A percentile compares a stretch with the other conserved stretches of the same genome.
phyloP scores from a whole-genome alignment of 1,140 invertebrate genomes.

The Zaprionus vittiger region DNA sequence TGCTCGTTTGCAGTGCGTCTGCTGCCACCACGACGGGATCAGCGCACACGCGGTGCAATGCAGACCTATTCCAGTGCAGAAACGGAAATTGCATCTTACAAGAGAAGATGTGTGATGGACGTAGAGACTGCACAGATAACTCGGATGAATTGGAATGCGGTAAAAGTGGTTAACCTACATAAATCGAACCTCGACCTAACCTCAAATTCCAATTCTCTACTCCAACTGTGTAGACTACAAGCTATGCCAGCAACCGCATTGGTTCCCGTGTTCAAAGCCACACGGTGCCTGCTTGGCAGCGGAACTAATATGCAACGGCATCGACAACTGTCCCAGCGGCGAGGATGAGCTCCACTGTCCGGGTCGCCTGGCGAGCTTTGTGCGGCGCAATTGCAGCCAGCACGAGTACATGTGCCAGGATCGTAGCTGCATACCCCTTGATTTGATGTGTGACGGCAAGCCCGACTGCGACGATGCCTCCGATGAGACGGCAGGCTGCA shows the following conservation, averaged over 20 bases:
- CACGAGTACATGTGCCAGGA: slow-evolving; percentile 86
- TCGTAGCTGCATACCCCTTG: slow-evolving; percentile 87
- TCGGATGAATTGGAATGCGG: slow-evolving; percentile 89
- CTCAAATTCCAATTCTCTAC: slow-evolving; percentile 5
- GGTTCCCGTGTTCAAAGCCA: slow-evolving; percentile 74
- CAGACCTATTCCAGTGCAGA: slow-evolving; percentile 85
- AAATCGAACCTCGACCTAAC: background rate
- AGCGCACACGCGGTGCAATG: slow-evolving; percentile 67
- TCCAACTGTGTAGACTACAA: slow-evolving; percentile 55
- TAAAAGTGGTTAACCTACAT: slow-evolving; percentile 71
- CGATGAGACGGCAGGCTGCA: slow-evolving; percentile 88
- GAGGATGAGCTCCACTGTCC: slow-evolving; percentile 84
- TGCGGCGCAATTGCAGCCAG: slow-evolving; percentile 83
- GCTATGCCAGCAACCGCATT: slow-evolving; percentile 76
- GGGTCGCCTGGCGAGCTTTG: slow-evolving; percentile 5
- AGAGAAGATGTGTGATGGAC: slow-evolving; percentile 88
- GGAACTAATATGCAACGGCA: slow-evolving; percentile 84
- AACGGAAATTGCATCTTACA: slow-evolving; percentile 87
- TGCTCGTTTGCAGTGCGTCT: slow-evolving; percentile 63
- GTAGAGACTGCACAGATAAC: slow-evolving; percentile 87
- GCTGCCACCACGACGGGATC: slow-evolving; percentile 68
- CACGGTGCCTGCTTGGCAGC: slow-evolving; percentile 83
- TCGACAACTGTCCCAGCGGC: slow-evolving; percentile 85
- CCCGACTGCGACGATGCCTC: slow-evolving; percentile 91
- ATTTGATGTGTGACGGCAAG: slow-evolving; percentile 90